Percentiles rank a stretch among this genome's conserved stretches.
phyloP scores from a whole-genome alignment of 2,888 invertebrate genomes.

The Gortyna flavago region DNA sequence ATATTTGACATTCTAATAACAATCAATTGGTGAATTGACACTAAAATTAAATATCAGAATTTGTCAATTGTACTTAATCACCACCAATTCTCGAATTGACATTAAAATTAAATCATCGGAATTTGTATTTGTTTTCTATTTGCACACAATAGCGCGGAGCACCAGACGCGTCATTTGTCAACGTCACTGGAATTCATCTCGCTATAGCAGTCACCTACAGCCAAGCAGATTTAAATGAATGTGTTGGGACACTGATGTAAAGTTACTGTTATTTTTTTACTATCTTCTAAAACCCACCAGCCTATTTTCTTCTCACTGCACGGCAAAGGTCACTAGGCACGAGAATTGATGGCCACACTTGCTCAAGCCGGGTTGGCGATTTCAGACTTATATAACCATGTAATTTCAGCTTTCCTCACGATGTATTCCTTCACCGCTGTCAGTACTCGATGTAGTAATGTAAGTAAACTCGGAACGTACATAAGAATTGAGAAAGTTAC shows the following conservation, averaged over 20 bases:
- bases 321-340: background rate
- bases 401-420: background rate
- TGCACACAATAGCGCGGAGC: slow-evolving; percentile 43
- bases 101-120: slow-evolving; percentile 31
- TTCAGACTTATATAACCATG: background rate
- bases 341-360: background rate
- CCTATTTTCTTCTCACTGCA: background rate
- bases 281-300: background rate
- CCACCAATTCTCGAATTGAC: slow-evolving; percentile 2
- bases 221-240: slow-evolving; percentile 35
- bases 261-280: background rate
- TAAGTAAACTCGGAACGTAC: too few relatives aligned
- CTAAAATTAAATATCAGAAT: too few relatives aligned
- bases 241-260: background rate
- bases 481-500: background rate
- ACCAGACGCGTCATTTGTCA: slow-evolving; percentile 53
- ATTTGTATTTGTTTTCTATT: slow-evolving; percentile 42
- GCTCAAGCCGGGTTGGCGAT: background rate
- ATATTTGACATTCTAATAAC: too few relatives aligned
- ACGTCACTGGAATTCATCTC: slow-evolving; percentile 51
- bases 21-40: too few relatives aligned
- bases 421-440: too few relatives aligned
- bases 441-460: too few relatives aligned
- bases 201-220: slow-evolving; percentile 40
- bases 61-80: background rate